Percentiles rank a stretch among this genome's conserved stretches.
Evolutionary conservation across 2,797 vertebrate genomes (phyloP).

Genomic region (Danio albolineatus): DNA sequence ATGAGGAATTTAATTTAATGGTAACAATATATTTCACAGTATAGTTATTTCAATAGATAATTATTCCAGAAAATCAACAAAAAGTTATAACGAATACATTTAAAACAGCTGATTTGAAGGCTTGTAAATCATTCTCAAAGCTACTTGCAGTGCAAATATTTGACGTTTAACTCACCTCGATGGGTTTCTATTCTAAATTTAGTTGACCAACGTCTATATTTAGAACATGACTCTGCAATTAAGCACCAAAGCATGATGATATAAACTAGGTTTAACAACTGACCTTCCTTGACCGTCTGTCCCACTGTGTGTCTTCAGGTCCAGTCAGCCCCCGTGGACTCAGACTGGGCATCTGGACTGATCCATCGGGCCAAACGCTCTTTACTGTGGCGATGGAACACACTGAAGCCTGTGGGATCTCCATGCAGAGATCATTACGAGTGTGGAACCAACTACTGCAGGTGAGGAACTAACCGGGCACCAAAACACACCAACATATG

Average conservation of each 20-base stretch:
- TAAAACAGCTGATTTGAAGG: not conserved
- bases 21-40: too few relatives aligned
- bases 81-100: too few relatives aligned
- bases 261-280: not conserved
- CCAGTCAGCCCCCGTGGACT: slow-evolving; percentile 67
- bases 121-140: slow-evolving; percentile 17
- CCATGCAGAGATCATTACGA: slow-evolving; percentile 77
- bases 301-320: slow-evolving; percentile 66
- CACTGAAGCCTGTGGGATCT: slow-evolving; percentile 77
- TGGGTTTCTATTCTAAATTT: slow-evolving; percentile 29
- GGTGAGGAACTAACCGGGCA: slow-evolving; percentile 60
- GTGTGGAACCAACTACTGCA: slow-evolving; percentile 81
- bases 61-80: too few relatives aligned
- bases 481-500: not conserved
- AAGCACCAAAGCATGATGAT: too few relatives aligned
- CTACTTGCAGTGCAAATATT: slow-evolving; percentile 3
- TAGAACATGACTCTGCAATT: not conserved
- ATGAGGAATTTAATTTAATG: too few relatives aligned
- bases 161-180: not conserved
- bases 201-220: not conserved
- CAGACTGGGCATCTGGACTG: slow-evolving; percentile 66
- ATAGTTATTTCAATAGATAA: too few relatives aligned
- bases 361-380: slow-evolving; percentile 78
- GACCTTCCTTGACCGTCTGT: not conserved
- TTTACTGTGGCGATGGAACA: slow-evolving; percentile 83